Percentiles rank a stretch among this genome's conserved stretches.
phyloP scores from a whole-genome alignment of 1,140 invertebrate species.

The Nixonia krombeini region DNA sequence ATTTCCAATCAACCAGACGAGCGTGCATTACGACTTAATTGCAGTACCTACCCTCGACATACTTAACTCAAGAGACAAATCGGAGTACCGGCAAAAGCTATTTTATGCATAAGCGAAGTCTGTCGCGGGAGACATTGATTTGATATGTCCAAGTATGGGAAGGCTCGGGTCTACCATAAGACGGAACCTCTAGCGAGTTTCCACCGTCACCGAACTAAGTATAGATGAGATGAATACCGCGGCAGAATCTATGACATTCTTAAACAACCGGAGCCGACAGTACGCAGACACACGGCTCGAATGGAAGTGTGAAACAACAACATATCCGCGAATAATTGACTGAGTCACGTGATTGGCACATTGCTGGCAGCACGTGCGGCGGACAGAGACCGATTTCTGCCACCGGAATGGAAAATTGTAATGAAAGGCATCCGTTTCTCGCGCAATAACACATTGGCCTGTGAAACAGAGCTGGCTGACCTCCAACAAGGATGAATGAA shows the following conservation, averaged over 20 bases:
- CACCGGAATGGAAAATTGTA: conserved; percentile 1
- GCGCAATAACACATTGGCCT: conserved; percentile 25
- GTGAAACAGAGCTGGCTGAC: conserved; percentile 60
- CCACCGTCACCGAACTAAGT: conserved; percentile 59
- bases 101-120: too few relatives aligned
- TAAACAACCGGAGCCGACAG: conserved; percentile 5
- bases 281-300: background rate
- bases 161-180: too few relatives aligned
- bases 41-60: too few relatives aligned
- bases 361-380: too few relatives aligned
- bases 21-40: too few relatives aligned
- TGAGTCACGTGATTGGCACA: background rate
- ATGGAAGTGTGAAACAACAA: background rate
- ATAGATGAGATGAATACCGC: conserved; percentile 50
- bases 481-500: conserved; percentile 63
- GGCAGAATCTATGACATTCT: background rate
- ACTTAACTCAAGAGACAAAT: too few relatives aligned
- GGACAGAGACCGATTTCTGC: too few relatives aligned
- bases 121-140: too few relatives aligned
- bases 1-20: too few relatives aligned
- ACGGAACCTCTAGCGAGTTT: too few relatives aligned
- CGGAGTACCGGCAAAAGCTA: too few relatives aligned
- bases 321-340: conserved; percentile 58
- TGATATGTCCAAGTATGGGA: too few relatives aligned
- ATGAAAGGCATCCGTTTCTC: conserved; percentile 6